Conservation (phyloP, 2,888 invertebrate genomes). For the Actias luna region DNA sequence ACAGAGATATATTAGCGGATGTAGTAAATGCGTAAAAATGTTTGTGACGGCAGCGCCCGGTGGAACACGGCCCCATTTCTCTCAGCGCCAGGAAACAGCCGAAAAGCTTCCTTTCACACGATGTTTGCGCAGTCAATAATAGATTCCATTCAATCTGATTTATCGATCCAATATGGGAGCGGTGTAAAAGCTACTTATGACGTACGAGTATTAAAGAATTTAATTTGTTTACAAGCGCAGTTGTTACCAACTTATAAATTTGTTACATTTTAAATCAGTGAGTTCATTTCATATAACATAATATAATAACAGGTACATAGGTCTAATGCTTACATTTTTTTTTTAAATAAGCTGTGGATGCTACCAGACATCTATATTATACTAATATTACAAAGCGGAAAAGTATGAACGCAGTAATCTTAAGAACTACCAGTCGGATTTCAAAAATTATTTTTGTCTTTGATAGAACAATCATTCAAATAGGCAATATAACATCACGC, state of each 20-base stretch:
- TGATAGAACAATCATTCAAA: too few species aligned
- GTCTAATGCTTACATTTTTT: too few species aligned
- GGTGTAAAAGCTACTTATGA: conserved; percentile 45
- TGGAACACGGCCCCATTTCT: conserved; percentile 67
- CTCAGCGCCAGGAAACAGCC: conserved; percentile 70
- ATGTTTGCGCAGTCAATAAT: conserved; percentile 77
- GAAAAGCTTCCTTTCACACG: conserved; percentile 69
- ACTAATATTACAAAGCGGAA: too few species aligned
- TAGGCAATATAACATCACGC: too few species aligned
- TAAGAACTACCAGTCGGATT: too few species aligned
- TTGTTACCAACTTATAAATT: neutral
- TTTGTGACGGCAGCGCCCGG: conserved; percentile 52
- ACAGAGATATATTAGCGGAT: conserved; percentile 58
- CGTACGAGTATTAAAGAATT: conserved; percentile 28
- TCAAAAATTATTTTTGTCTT: too few species aligned
- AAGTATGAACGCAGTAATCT: too few species aligned
- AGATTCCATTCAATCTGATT: conserved; percentile 63
- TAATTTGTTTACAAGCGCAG: neutral
- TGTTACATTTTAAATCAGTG: too few species aligned
- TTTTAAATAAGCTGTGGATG: too few species aligned
- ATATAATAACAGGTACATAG: too few species aligned
- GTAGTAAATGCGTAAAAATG: conserved; percentile 58
- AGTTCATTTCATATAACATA: too few species aligned
- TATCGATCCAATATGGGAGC: conserved; percentile 56
- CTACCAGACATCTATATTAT: too few species aligned